A percentile compares a stretch with the other conserved stretches of the same genome.
Conservation (phyloP, 1,140 invertebrate genomes). For the Lepidotrigona ventralis region DNA sequence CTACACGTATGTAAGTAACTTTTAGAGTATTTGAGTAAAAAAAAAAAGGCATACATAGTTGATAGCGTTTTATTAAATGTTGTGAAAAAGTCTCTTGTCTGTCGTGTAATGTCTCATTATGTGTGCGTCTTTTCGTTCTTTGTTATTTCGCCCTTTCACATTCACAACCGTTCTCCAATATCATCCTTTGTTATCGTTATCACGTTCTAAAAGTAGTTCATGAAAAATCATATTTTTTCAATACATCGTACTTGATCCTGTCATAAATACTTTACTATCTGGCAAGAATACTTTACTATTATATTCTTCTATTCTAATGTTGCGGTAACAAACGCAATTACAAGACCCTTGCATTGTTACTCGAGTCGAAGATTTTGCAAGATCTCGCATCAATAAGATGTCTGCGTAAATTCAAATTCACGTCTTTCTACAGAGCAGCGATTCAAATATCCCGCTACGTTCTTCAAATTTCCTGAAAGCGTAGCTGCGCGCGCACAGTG, state of each 20-base stretch:
- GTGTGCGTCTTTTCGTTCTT: constrained; percentile 42
- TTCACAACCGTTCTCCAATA: background rate
- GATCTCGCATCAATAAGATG: background rate
- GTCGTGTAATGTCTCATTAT: constrained; percentile 62
- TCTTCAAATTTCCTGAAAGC: background rate
- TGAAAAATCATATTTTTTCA: too few relatives aligned
- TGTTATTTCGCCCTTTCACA: background rate
- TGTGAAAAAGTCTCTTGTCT: constrained; percentile 77
- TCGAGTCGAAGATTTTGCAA: background rate
- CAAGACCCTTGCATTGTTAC: too few relatives aligned
- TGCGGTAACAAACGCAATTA: background rate
- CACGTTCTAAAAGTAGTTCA: background rate
- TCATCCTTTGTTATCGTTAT: constrained; percentile 1
- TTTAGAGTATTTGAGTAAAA: constrained; percentile 79
- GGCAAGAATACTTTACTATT: background rate
- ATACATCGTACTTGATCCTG: background rate
- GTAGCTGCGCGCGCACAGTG: background rate
- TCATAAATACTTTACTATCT: background rate
- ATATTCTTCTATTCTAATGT: background rate
- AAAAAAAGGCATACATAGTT: constrained; percentile 77
- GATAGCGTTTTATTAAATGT: constrained; percentile 81
- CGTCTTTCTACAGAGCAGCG: too few relatives aligned
- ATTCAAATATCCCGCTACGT: background rate
- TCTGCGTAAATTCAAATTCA: background rate
- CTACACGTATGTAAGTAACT: constrained; percentile 77